Conservation (phyloP, 2,113 vertebrate species). For the Pterophyllum scalare region DNA sequence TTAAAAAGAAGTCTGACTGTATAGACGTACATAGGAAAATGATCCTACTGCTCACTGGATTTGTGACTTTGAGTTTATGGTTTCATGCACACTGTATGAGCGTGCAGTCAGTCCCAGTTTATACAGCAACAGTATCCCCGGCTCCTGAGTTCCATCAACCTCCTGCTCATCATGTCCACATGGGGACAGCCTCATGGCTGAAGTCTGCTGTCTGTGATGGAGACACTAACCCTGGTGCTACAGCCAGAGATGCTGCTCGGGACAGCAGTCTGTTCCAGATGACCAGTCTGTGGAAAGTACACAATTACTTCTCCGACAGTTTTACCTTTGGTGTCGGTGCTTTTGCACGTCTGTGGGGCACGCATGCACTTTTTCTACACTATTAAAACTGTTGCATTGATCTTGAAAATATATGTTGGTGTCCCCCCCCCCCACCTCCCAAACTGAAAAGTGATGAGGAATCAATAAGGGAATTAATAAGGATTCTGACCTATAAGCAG, state of each 20-base stretch:
- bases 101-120: background rate
- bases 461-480: slow-evolving; percentile 11
- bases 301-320: background rate
- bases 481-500: background rate
- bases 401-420: background rate
- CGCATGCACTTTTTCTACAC: background rate
- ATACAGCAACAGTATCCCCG: background rate
- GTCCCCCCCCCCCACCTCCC: background rate
- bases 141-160: background rate
- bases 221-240: background rate
- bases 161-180: background rate
- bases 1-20: background rate
- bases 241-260: background rate
- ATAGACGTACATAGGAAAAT: background rate
- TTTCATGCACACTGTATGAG: background rate
- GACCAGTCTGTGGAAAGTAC: background rate
- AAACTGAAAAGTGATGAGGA: background rate
- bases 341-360: background rate
- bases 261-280: background rate
- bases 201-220: background rate
- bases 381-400: background rate
- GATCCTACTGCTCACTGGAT: background rate
- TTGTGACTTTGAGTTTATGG: no score
- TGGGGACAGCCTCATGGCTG: background rate
- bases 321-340: background rate